A percentile compares a stretch with the other conserved stretches of the same genome.
These are phyloP conservation scores for Fregetta grallaria DNA, from an alignment of 2,113 vertebrate genomes.

Conservation along the genomic window DNA sequence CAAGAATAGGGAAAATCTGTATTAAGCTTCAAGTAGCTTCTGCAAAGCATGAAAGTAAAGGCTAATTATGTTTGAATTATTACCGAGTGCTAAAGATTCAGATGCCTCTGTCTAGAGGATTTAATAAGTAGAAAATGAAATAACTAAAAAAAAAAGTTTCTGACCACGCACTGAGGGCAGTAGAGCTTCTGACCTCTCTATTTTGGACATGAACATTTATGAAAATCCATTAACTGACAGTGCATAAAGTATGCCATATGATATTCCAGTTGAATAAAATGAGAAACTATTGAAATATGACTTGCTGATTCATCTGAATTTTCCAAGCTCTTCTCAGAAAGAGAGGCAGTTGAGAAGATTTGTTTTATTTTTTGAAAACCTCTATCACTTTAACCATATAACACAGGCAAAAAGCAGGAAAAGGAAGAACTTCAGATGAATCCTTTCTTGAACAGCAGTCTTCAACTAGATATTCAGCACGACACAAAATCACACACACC, in stretches of 20 bases:
- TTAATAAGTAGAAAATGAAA: background rate
- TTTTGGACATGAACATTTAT: background rate
- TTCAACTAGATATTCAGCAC: background rate
- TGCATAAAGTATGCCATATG: background rate
- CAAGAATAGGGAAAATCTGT: background rate
- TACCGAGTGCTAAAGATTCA: background rate
- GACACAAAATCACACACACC: background rate
- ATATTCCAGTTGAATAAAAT: background rate
- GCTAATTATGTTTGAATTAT: background rate
- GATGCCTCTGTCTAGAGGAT: background rate
- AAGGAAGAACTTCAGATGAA: background rate
- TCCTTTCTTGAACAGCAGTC: background rate
- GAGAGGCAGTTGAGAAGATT: background rate
- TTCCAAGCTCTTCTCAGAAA: background rate
- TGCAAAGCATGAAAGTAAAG: background rate
- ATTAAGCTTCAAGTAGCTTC: background rate
- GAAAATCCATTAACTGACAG: background rate
- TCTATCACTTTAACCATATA: background rate
- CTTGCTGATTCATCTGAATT: slow-evolving; percentile 22
- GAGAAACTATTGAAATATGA: background rate
- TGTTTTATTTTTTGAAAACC: background rate
- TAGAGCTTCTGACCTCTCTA: background rate
- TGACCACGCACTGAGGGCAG: fast-evolving
- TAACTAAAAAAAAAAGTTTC: background rate
- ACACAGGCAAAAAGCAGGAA: background rate